These are phyloP conservation scores for Hylaeus anthracinus DNA, from an alignment of 1,140 invertebrate genomes.

Conservation along the genomic window DNA sequence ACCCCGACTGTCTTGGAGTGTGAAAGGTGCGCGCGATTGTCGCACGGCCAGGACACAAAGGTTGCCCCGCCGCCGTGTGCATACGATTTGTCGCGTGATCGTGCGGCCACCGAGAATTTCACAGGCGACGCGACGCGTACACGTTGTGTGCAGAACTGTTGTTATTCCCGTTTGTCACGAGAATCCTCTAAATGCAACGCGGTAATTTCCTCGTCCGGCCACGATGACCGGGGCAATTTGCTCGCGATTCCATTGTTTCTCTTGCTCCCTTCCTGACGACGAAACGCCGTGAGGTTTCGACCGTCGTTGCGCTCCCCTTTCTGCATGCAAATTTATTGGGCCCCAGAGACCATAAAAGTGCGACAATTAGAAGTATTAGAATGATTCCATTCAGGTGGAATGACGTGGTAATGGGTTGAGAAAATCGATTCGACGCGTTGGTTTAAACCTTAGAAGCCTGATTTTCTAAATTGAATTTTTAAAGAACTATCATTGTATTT, in stretches of 20 bases:
- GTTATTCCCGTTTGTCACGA: conserved; percentile 25
- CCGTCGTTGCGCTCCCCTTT: not conserved
- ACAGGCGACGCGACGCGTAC: conserved; percentile 4
- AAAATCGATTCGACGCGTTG: too few relatives aligned
- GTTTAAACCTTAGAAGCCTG: too few relatives aligned
- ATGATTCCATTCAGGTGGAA: too few relatives aligned
- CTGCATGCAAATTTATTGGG: not conserved
- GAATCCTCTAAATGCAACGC: conserved; percentile 8
- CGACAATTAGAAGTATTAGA: too few relatives aligned
- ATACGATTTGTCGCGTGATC: conserved; percentile 1
- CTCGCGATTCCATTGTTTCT: conserved; percentile 22
- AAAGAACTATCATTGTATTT: too few relatives aligned
- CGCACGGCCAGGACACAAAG: not conserved
- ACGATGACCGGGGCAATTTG: conserved; percentile 20
- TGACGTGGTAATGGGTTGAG: too few relatives aligned
- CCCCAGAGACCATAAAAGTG: too few relatives aligned
- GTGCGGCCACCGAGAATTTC: conserved; percentile 14
- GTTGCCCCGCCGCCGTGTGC: too few relatives aligned
- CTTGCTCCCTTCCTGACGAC: not conserved
- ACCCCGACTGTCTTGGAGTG: not conserved
- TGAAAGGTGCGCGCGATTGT: conserved; percentile 2
- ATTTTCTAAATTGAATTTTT: too few relatives aligned
- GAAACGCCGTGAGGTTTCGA: conserved; percentile 1
- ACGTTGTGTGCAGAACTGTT: not conserved
- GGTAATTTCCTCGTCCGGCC: conserved; percentile 18